phyloP scores from a whole-genome alignment of 2,888 invertebrate species.

The Anoplius nigerrimus region DNA sequence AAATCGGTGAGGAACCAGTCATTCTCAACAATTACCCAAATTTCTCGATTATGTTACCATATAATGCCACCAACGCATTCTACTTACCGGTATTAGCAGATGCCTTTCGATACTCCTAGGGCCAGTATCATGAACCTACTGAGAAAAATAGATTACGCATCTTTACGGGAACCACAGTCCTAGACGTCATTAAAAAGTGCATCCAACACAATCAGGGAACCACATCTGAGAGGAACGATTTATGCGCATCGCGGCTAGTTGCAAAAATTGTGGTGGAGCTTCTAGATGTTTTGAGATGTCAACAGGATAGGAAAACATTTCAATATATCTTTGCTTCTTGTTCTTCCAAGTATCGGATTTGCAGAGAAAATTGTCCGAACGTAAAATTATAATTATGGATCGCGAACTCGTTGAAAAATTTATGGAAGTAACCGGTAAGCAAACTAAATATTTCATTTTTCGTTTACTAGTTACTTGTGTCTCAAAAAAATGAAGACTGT shows the following conservation, averaged over 20 bases:
- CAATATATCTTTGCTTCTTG: background rate
- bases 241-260: conserved; percentile 2
- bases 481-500: background rate
- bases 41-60: no score
- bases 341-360: background rate
- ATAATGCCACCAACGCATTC: no score
- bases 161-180: no score
- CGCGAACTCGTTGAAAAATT: conserved; percentile 68
- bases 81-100: no score
- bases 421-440: conserved; percentile 71
- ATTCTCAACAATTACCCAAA: no score
- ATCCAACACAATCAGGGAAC: no score
- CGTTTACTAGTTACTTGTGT: background rate
- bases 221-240: background rate
- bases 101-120: no score
- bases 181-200: no score
- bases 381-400: conserved; percentile 62
- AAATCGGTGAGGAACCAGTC: no score
- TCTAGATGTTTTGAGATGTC: background rate
- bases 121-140: no score
- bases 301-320: background rate
- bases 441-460: conserved; percentile 7
- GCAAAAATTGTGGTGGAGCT: background rate
- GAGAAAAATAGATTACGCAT: no score
- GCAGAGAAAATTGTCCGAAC: background rate